These are phyloP conservation scores for Bubo bubo DNA, from an alignment of 2,113 vertebrate species.

Conservation along the genomic window DNA sequence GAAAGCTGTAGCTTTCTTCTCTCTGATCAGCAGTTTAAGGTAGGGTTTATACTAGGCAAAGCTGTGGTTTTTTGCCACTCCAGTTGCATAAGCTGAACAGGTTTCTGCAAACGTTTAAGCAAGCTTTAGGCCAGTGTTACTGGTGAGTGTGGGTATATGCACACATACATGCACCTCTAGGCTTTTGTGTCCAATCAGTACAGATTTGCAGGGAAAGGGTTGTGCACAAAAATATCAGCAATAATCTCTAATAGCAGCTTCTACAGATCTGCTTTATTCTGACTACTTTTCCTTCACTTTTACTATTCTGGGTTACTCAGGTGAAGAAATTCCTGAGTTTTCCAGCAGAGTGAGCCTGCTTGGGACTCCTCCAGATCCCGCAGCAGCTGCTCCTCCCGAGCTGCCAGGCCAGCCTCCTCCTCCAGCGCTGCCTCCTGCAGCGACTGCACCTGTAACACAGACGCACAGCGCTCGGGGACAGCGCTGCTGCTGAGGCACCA, in stretches of 20 bases:
- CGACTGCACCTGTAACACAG: slow-evolving; percentile 21
- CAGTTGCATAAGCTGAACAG: neutral
- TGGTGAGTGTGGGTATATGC: neutral
- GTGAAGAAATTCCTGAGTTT: slow-evolving; percentile 18
- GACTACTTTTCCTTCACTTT: neutral
- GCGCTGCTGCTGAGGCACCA: neutral
- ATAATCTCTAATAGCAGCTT: neutral
- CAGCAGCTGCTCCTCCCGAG: slow-evolving; percentile 13
- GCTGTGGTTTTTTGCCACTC: neutral
- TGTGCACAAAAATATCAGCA: neutral
- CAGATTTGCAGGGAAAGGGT: no score
- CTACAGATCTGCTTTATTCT: neutral
- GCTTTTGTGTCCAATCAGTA: neutral
- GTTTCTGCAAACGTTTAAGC: neutral
- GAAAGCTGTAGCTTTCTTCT: neutral
- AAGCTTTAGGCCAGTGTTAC: neutral
- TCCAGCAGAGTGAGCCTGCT: slow-evolving; percentile 26
- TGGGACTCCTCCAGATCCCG: slow-evolving; percentile 3
- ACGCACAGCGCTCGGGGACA: neutral
- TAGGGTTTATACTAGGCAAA: neutral
- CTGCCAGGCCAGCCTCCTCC: slow-evolving; percentile 48
- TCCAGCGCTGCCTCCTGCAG: slow-evolving; percentile 46
- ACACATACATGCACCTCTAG: neutral
- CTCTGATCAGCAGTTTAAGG: neutral
- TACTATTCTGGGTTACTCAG: neutral